Conservation (phyloP, 2,888 invertebrate genomes). For the Rotaria magnacalcarata region DNA sequence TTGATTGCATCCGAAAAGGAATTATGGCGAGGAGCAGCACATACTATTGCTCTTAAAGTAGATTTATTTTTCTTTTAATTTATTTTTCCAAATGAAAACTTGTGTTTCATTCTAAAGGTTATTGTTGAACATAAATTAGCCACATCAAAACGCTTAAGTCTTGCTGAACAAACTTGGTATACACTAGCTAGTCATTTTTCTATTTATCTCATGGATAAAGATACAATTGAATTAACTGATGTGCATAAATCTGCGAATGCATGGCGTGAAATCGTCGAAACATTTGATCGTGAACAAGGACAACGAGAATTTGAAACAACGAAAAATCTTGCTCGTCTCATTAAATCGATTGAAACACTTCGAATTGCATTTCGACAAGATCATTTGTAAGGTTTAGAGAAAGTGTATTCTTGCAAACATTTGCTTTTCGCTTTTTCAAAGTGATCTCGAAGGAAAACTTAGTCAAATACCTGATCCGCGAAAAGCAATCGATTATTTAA, state of each 20-base stretch:
- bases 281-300: conserved; percentile 52
- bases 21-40: conserved; percentile 58
- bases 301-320: conserved; percentile 53
- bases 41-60: conserved; percentile 58
- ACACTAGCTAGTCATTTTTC: conserved; percentile 58
- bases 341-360: conserved; percentile 50
- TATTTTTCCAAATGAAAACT: no score
- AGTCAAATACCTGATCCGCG: conserved; percentile 22
- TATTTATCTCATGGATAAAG: conserved; percentile 56
- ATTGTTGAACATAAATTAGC: conserved; percentile 56
- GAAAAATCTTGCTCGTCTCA: conserved; percentile 50
- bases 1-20: conserved; percentile 55
- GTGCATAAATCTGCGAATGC: conserved; percentile 46
- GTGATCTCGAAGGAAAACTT: conserved; percentile 40
- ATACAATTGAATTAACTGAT: conserved; percentile 51
- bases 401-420: neutral
- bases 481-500: conserved; percentile 27
- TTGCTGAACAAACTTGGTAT: conserved; percentile 57
- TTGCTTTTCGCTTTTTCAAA: neutral
- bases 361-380: conserved; percentile 51
- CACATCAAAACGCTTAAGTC: conserved; percentile 56
- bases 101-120: conserved; percentile 50
- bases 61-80: neutral
- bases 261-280: conserved; percentile 54
- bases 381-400: conserved; percentile 51